phyloP scores from a whole-genome alignment of 2,113 vertebrate genomes.

The Platysternon megacephalum region DNA sequence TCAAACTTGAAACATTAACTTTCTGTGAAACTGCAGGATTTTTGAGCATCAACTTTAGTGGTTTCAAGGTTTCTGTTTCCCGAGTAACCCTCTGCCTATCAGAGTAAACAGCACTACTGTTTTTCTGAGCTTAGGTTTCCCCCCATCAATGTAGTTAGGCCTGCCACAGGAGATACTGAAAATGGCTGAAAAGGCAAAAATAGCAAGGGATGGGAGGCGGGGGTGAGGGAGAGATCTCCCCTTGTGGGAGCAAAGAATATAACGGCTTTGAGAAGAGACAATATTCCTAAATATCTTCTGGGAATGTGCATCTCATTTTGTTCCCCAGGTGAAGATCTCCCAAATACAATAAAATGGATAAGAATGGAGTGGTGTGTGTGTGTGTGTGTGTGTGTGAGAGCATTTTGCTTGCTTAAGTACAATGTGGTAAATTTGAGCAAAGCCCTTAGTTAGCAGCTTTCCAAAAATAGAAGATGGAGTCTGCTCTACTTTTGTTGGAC shows the following conservation, averaged over 20 bases:
- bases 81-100: background rate
- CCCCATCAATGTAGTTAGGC: background rate
- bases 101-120: background rate
- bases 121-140: background rate
- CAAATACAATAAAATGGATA: background rate
- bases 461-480: background rate
- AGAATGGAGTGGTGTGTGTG: background rate
- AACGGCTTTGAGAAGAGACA: background rate
- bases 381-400: background rate
- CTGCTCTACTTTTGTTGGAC: background rate
- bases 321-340: constrained; percentile 22
- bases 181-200: background rate
- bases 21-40: background rate
- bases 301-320: background rate
- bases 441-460: background rate
- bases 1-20: no score
- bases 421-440: background rate
- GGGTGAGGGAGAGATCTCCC: no score
- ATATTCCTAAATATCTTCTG: background rate
- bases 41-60: background rate
- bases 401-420: background rate
- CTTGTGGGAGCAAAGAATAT: background rate
- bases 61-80: background rate
- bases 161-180: background rate
- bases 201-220: no score